These are phyloP conservation scores for Turritopsis rubra DNA, from an alignment of 30 jellyfish, hydroid and myxozoan genomes.

Conservation along the genomic window DNA sequence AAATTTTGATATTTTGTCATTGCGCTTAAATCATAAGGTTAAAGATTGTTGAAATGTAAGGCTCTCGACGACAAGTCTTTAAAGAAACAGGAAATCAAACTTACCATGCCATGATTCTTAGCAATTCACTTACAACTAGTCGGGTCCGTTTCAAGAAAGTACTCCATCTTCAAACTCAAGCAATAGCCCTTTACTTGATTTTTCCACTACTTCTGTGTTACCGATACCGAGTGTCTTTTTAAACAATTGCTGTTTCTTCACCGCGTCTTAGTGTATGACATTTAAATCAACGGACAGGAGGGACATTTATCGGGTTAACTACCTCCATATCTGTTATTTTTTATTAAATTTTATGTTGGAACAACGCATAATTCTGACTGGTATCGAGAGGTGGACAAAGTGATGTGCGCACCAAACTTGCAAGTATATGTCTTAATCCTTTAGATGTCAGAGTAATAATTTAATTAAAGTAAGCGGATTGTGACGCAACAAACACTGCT, in stretches of 20 bases:
- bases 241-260: conserved; percentile 68
- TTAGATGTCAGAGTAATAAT: conserved; percentile 25
- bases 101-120: conserved; percentile 37
- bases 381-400: conserved; percentile 66
- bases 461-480: conserved; percentile 49
- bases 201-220: conserved; percentile 38
- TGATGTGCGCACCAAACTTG: conserved; percentile 67
- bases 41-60: too few relatives aligned
- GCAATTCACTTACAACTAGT: conserved; percentile 71
- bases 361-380: conserved; percentile 47
- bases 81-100: too few relatives aligned
- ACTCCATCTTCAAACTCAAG: conserved; percentile 85
- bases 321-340: conserved; percentile 63
- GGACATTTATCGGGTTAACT: conserved; percentile 54
- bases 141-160: conserved; percentile 54
- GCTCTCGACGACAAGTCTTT: too few relatives aligned
- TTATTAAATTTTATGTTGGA: conserved; percentile 51
- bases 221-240: conserved; percentile 35
- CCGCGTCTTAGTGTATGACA: conserved; percentile 60
- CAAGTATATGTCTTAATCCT: conserved; percentile 57
- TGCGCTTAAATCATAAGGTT: too few relatives aligned
- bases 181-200: conserved; percentile 39
- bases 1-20: too few relatives aligned
- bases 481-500: conserved; percentile 51
- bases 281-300: conserved; percentile 59